Evolutionary conservation across 2,113 vertebrate species (phyloP).

Genomic region (Terrapene triunguis): DNA sequence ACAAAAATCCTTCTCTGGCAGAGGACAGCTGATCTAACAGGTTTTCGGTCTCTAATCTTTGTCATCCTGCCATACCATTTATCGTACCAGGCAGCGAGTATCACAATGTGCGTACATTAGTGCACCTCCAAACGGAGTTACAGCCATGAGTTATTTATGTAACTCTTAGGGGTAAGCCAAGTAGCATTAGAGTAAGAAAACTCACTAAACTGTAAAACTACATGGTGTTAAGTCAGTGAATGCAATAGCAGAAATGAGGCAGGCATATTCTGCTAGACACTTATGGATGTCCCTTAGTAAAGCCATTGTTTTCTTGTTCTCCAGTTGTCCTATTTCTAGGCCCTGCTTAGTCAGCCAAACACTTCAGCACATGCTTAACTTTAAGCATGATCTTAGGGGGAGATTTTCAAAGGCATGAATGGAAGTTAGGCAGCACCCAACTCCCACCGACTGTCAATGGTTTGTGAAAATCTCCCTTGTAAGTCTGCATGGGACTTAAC

Average conservation of each 20-base stretch:
- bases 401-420: neutral
- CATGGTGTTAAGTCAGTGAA: rapidly evolving
- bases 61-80: neutral
- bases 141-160: rapidly evolving
- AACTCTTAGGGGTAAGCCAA: rapidly evolving
- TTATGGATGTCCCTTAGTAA: neutral
- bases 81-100: rapidly evolving
- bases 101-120: rapidly evolving
- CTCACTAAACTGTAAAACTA: neutral
- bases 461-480: constrained; percentile 11
- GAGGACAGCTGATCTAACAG: neutral
- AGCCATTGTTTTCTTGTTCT: neutral
- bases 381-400: neutral
- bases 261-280: rapidly evolving
- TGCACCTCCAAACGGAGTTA: rapidly evolving
- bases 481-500: constrained; percentile 25
- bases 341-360: neutral
- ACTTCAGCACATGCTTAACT: neutral
- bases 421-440: neutral
- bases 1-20: neutral
- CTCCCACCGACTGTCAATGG: neutral
- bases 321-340: neutral
- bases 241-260: neutral
- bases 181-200: rapidly evolving
- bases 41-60: neutral